Evolutionary conservation across 2,797 vertebrate species (phyloP), one percentile per base, ranked within the genome.

Genomic region (Ctenochaetus hawaiiensis): DNA sequence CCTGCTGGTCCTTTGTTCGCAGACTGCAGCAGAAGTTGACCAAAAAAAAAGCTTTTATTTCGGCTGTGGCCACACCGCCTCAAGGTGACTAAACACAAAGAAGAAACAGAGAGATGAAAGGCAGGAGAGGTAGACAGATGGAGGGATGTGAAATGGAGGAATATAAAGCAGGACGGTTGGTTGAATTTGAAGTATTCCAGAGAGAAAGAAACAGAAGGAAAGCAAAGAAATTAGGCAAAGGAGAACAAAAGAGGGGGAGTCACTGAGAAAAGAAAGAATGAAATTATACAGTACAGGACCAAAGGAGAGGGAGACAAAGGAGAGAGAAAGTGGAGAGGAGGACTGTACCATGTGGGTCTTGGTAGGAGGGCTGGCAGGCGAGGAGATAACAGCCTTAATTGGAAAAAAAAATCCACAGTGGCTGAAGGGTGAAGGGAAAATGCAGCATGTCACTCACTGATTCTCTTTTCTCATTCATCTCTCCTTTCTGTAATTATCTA

Each of bases 371-470:
- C 62, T 78, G 75, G 62, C 60, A 77, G 66, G 78, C 13, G 30
- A 75, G 49, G 82, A 71, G 78, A 87, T 87, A 90, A 85, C 62
- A 52, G 52, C 48, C 34, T 80, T 75, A 83, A 87, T 67, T 87
- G 68, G 41, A 70, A 66, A 83, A 67, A 67, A 72, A 80, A 83
- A 47, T 58, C 66, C 68, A 69, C 41, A 18, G 44, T 77, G 57
- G 83, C 72, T 77, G 39, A n/a, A 77, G 67, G 43, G 56, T 34
- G 67, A 70, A 52, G n/a, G 44, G 45, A 75, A 75, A 79, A 75
- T 56, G 47, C 78, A 52, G 73, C 67, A 61, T 45, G 37, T 60
- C 60, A 73, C 48, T 77, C 62, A 51, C 11, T 49, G n/a, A 23
- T 45, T 64, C 48, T 45, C n/a, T 53, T 39, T 8, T 70, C 22